These are phyloP conservation scores for Lutraria rhynchaena DNA, from an alignment of 1,140 invertebrate species.

Conservation along the genomic window DNA sequence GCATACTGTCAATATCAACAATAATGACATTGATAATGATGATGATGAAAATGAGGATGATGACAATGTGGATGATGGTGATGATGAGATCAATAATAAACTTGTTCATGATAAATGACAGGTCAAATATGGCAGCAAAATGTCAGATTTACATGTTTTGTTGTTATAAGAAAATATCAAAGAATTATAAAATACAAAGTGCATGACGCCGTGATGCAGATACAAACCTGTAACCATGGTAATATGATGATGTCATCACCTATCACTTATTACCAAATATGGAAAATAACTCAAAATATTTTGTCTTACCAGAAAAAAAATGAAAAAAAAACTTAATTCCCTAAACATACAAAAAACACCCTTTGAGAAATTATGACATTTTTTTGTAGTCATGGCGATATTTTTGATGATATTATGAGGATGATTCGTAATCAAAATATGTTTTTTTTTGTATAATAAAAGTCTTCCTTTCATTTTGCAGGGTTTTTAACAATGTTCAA, in stretches of 20 bases:
- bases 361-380: too few relatives aligned
- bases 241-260: too few relatives aligned
- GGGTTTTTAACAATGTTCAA: constrained; percentile 62
- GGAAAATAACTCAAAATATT: too few relatives aligned
- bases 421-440: constrained; percentile 54
- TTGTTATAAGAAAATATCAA: constrained; percentile 14
- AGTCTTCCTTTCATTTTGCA: constrained; percentile 51
- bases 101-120: too few relatives aligned
- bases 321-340: too few relatives aligned
- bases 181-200: constrained; percentile 26
- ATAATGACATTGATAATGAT: not conserved
- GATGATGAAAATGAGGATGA: constrained; percentile 33
- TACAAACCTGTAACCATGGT: constrained; percentile 21
- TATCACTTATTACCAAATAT: too few relatives aligned
- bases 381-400: not conserved
- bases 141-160: too few relatives aligned
- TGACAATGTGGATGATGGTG: constrained; percentile 25
- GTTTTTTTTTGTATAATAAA: constrained; percentile 53
- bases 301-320: too few relatives aligned
- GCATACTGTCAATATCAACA: not conserved
- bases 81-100: constrained; percentile 9
- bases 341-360: too few relatives aligned
- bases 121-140: too few relatives aligned
- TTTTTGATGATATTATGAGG: constrained; percentile 34
- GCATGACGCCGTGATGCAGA: constrained; percentile 13